Evolutionary conservation across 2,113 vertebrate genomes (phyloP).

Genomic region (Raja brachyura): DNA sequence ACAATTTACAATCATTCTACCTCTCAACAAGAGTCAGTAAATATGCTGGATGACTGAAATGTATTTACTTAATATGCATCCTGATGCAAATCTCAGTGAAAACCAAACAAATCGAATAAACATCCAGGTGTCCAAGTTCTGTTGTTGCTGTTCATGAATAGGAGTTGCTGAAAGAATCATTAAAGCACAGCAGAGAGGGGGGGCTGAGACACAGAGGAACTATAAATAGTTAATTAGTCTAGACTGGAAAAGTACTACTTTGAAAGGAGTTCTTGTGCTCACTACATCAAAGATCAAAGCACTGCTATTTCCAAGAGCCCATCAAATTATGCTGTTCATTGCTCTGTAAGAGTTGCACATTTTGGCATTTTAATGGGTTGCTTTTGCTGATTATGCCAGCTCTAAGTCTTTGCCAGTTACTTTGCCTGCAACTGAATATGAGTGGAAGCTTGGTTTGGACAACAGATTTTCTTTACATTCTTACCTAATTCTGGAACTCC

Average conservation of each 20-base stretch:
- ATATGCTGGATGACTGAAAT: background rate
- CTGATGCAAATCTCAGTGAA: background rate
- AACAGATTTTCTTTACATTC: slow-evolving; percentile 5
- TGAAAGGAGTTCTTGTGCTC: background rate
- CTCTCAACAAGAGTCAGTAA: background rate
- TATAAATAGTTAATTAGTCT: slow-evolving; percentile 25
- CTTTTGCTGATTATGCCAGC: background rate
- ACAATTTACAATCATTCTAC: background rate
- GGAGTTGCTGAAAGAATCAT: background rate
- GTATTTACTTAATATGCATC: background rate
- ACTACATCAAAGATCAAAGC: slow-evolving; percentile 9
- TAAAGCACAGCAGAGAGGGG: background rate
- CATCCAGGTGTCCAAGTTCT: background rate
- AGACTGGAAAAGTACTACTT: slow-evolving; percentile 25
- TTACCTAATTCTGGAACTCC: background rate
- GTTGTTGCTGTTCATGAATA: background rate
- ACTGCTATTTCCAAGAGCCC: background rate
- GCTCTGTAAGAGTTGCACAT: background rate
- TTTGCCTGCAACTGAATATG: background rate
- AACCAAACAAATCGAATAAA: slow-evolving; percentile 10
- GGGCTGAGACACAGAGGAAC: background rate
- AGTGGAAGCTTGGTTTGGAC: background rate
- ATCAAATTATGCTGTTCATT: slow-evolving; percentile 14
- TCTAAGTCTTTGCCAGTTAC: background rate
- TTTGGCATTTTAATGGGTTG: slow-evolving; percentile 18